A percentile compares a stretch with the other conserved stretches of the same genome.
These are phyloP conservation scores for Nemotelus nigrinus DNA, from an alignment of 2,888 invertebrate genomes.

Conservation along the genomic window DNA sequence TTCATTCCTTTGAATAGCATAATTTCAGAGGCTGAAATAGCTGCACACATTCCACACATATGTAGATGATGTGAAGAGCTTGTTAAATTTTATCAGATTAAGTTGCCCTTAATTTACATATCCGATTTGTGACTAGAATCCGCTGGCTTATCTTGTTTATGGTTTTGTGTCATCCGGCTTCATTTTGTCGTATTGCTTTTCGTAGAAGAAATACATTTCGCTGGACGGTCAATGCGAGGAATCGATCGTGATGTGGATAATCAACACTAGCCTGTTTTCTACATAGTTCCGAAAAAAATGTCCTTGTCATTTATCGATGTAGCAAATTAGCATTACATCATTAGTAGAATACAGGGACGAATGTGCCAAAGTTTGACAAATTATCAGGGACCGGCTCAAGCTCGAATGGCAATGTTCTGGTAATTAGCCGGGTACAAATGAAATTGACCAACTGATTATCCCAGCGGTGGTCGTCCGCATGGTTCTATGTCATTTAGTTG, in stretches of 20 bases:
- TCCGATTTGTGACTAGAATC: conserved; percentile 40
- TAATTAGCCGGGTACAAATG: conserved; percentile 13
- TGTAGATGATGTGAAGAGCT: conserved; percentile 35
- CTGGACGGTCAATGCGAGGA: too few species aligned
- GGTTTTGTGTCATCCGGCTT: neutral
- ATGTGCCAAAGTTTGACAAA: conserved; percentile 13
- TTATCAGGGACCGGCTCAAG: conserved; percentile 6
- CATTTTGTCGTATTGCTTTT: too few species aligned
- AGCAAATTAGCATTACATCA: conserved; percentile 27
- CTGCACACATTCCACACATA: conserved; percentile 5
- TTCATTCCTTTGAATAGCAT: conserved; percentile 7
- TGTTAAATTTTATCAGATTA: conserved; percentile 41
- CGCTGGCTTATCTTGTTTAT: conserved; percentile 41
- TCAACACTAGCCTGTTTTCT: too few species aligned
- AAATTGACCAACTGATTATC: too few species aligned
- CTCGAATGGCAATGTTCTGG: conserved; percentile 1
- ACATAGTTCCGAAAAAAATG: too few species aligned
- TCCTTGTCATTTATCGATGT: conserved; percentile 29
- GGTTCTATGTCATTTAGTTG: too few species aligned
- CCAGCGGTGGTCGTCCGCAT: too few species aligned
- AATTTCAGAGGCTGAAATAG: conserved; percentile 2
- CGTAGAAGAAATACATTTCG: too few species aligned
- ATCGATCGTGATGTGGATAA: too few species aligned
- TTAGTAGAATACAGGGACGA: neutral
- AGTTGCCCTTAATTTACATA: conserved; percentile 40